Evolutionary conservation across 2,888 invertebrate genomes (phyloP).

Genomic region (Polymixis flavicincta): DNA sequence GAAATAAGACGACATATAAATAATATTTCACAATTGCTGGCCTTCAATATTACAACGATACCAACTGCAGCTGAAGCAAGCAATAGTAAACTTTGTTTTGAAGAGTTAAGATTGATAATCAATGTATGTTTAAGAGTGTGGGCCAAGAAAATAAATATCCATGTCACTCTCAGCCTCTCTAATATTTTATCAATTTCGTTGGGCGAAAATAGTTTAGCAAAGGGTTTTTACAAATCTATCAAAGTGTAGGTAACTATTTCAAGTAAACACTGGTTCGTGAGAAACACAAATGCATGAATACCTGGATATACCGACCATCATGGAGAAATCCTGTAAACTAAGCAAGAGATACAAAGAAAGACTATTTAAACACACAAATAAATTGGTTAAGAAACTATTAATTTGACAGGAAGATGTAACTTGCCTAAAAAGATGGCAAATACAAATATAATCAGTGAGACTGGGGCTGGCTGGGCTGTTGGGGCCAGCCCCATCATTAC

Average conservation of each 20-base stretch:
- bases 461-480: too few species aligned
- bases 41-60: constrained; percentile 1
- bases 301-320: too few species aligned
- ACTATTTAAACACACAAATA: too few species aligned
- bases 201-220: constrained; percentile 37
- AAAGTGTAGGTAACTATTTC: not conserved
- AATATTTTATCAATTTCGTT: constrained; percentile 46
- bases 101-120: not conserved
- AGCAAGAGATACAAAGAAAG: too few species aligned
- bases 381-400: too few species aligned
- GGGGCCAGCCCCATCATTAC: too few species aligned
- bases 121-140: not conserved
- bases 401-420: too few species aligned
- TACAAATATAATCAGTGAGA: too few species aligned
- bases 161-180: constrained; percentile 43
- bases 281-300: too few species aligned
- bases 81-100: not conserved
- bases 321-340: too few species aligned
- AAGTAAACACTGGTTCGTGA: too few species aligned
- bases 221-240: constrained; percentile 25
- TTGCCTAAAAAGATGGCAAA: too few species aligned
- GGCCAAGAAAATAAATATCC: constrained; percentile 40
- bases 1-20: constrained; percentile 24
- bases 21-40: constrained; percentile 31
- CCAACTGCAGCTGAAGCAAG: not conserved